Evolutionary conservation across 37 sponge, comb jelly and placozoan species (phyloP).

Genomic region (Bolinopsis microptera): DNA sequence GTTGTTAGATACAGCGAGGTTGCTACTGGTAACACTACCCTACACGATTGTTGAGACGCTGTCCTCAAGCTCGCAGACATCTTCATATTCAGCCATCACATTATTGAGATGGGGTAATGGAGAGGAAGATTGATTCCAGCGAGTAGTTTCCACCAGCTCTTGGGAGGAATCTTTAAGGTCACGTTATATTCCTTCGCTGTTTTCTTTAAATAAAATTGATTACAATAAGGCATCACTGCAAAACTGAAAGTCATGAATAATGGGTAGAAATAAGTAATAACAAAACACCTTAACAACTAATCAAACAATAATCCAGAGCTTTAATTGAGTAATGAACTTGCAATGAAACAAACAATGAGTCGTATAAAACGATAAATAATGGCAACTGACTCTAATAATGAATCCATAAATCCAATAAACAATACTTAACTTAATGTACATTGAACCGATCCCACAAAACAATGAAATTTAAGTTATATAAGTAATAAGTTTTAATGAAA

Average conservation of each 20-base stretch:
- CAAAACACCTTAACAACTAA: too few relatives aligned
- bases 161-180: neutral
- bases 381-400: neutral
- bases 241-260: too few relatives aligned
- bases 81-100: constrained; percentile 34
- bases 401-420: neutral
- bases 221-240: too few relatives aligned
- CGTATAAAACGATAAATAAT: neutral
- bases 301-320: too few relatives aligned
- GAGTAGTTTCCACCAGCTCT: neutral
- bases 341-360: neutral
- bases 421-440: neutral
- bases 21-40: constrained; percentile 33
- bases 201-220: too few relatives aligned
- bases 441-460: too few relatives aligned
- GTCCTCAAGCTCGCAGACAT: neutral
- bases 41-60: constrained; percentile 27
- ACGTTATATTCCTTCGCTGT: too few relatives aligned
- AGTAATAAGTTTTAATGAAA: too few relatives aligned
- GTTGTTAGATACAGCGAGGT: neutral
- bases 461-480: too few relatives aligned
- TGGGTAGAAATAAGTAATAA: too few relatives aligned
- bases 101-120: neutral
- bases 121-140: neutral
- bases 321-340: too few relatives aligned